Evolutionary conservation across 1,140 invertebrate species (phyloP).

Genomic region (Heliothis subflexa): DNA sequence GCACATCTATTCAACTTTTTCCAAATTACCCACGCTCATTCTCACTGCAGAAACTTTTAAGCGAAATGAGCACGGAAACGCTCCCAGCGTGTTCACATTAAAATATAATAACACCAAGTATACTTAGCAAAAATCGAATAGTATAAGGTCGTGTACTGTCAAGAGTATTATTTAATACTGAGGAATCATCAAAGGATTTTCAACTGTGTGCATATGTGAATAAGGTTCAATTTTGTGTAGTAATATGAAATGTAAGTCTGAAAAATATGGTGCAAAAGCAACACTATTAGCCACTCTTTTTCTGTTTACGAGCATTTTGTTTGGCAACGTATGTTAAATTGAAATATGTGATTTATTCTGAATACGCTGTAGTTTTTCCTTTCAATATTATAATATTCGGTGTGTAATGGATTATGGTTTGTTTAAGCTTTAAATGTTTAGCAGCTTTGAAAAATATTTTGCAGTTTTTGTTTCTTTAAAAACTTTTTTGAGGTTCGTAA

Average conservation of each 20-base stretch:
- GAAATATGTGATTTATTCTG: conserved; percentile 42
- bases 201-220: not conserved
- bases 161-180: conserved; percentile 45
- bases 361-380: not conserved
- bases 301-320: conserved; percentile 36
- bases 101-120: conserved; percentile 15
- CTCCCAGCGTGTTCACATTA: conserved; percentile 9
- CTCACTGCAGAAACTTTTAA: not conserved
- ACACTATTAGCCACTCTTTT: conserved; percentile 19
- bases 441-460: too few species aligned
- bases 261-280: conserved; percentile 24
- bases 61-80: conserved; percentile 9
- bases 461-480: too few species aligned
- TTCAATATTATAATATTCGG: not conserved
- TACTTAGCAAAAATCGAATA: conserved; percentile 41
- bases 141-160: conserved; percentile 19
- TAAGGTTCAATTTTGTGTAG: conserved; percentile 5
- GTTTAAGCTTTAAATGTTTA: not conserved
- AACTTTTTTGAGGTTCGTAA: too few species aligned
- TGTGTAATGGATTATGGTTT: not conserved
- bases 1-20: conserved; percentile 11
- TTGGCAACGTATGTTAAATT: conserved; percentile 31
- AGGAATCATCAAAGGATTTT: not conserved
- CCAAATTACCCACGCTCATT: conserved; percentile 16
- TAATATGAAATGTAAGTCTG: not conserved